Base-by-base conservation (phyloP, 2,888 invertebrate genomes). In the Periphyllus acericola region DNA sequence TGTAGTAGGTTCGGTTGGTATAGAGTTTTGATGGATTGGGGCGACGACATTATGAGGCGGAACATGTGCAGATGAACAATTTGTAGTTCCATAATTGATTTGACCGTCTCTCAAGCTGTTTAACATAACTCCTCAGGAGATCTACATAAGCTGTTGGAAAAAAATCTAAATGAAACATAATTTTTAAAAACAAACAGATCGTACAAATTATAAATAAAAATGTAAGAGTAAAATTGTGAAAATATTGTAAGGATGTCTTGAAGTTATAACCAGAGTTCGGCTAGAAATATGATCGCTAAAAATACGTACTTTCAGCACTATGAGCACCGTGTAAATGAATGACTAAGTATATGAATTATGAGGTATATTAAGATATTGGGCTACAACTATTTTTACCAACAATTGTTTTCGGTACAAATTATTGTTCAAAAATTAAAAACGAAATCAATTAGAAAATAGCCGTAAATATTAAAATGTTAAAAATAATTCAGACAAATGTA, bases 81-180 rank as follows among this genome's bases (percentile, higher is more conserved):
- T 87, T 60, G 87, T 32, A 40, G 79, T 87, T 81, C 72, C 87
- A 74, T 87, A 87, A 81, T 80, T 87, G 40, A 87, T 81, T 72
- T 87, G 87, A 74, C 87, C 87, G 75, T 87, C 87, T 32, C 87
- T 74, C 60, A 87, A 32, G 36, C 87, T 87, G 87, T 87, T 87
- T 87, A 87, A 87, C 87, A 87, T 87, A 55, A 87, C 87, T 87
- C 66, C 34, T 87, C 81, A 46, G 74, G 40, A 40, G 81, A 81
- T 74, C 66, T 71, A 80, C 81, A 87, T 36, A 81, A 60, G 80
- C 74, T 87, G 60, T 81, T 60, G 25, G 29, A 81, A 71, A 71
- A 79, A 74, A 32, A 76, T 55, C 11, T 32, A 75, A 75, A 52
- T 78, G 2, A 46, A 66, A 60, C 34, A 55, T 21, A 36, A 52